phyloP scores from a whole-genome alignment of 2,888 invertebrate species.

The Tetropium fuscum region DNA sequence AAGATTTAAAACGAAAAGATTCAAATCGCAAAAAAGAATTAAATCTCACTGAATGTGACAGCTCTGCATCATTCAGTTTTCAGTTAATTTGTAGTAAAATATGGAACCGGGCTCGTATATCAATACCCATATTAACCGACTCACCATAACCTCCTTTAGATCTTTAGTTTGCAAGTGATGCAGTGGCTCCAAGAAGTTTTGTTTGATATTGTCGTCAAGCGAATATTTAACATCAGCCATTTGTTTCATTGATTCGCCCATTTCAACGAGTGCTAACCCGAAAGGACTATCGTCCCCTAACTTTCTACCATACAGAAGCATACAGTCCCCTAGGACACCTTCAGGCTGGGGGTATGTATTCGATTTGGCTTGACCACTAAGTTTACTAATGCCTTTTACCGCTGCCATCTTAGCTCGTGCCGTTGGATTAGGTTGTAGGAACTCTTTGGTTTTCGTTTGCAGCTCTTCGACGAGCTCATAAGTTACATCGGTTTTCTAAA shows the following conservation, averaged over 20 bases:
- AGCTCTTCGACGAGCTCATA: conserved; percentile 97
- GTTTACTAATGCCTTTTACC: conserved; percentile 95
- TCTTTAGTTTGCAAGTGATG: conserved; percentile 99
- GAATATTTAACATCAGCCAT: conserved; percentile 99
- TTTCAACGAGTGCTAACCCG: conserved; percentile 91
- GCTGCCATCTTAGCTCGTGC: conserved; percentile 95
- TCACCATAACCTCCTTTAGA: conserved; percentile 98
- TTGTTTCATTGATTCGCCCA: conserved; percentile 97
- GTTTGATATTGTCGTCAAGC: conserved; percentile 98
- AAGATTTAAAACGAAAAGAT: too few species aligned
- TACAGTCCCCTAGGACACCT: conserved; percentile 96
- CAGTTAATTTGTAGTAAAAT: too few species aligned
- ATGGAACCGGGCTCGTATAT: too few species aligned
- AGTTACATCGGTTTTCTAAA: conserved; percentile 97
- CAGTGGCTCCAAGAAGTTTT: conserved; percentile 98
- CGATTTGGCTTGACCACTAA: conserved; percentile 96
- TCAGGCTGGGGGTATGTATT: conserved; percentile 99
- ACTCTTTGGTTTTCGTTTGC: conserved; percentile 97
- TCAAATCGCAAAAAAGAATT: too few species aligned
- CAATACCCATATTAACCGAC: too few species aligned
- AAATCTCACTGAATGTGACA: too few species aligned
- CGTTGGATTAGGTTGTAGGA: conserved; percentile 98
- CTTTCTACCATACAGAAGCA: conserved; percentile 95
- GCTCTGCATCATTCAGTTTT: too few species aligned
- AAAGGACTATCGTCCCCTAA: conserved; percentile 96